Evolutionary conservation across 2,113 vertebrate genomes (phyloP).

Genomic region (Sturnus vulgaris): DNA sequence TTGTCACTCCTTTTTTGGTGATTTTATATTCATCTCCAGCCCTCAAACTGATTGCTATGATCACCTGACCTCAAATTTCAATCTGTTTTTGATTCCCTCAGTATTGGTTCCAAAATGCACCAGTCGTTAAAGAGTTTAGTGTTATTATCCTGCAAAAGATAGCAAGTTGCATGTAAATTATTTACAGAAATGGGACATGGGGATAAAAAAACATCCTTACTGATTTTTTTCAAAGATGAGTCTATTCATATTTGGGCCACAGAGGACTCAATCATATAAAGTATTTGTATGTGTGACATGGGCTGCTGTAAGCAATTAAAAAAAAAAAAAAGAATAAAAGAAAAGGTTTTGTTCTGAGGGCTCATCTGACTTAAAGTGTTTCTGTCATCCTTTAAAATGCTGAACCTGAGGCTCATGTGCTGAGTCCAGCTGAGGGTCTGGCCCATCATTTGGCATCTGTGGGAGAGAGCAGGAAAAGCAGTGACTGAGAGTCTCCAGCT

Average conservation of each 20-base stretch:
- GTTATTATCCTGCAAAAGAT: background rate
- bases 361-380: constrained; percentile 15
- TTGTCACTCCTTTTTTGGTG: background rate
- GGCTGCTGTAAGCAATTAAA: background rate
- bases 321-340: background rate
- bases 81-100: background rate
- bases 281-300: background rate
- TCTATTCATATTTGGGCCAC: background rate
- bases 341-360: background rate
- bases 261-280: background rate
- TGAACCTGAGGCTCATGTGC: constrained; percentile 18
- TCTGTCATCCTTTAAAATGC: constrained; percentile 38
- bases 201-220: background rate
- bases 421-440: constrained; percentile 21
- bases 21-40: background rate
- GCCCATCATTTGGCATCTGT: background rate
- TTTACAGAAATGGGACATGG: background rate
- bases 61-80: background rate
- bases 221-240: background rate
- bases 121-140: background rate
- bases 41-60: background rate
- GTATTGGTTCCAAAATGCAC: background rate
- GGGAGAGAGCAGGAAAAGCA: background rate
- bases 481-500: background rate
- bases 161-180: background rate